Base-by-base conservation (phyloP, 2,888 invertebrate species). In the Phortica okadai region DNA sequence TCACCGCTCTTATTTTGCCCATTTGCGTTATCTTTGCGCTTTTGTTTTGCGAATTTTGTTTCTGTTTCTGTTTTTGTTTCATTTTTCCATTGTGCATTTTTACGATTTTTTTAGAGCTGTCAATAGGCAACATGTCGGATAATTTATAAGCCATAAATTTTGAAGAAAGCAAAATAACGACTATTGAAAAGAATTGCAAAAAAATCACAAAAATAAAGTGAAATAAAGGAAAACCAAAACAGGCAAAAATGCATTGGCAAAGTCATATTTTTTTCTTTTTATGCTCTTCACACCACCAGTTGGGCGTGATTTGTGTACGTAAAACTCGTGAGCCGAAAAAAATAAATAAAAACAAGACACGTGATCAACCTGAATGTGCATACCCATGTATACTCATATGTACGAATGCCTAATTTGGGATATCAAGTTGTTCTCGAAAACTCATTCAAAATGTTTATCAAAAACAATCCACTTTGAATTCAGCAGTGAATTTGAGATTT, bases 121-220 rank as follows among this genome's bases (percentile, higher is more conserved):
- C 88, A 89, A 88, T 88, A 87, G 88, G 81, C 85, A 84, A 88
- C 87, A 85, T 87, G 89, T 85, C 83, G 86, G 88, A 86, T 88
- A 87, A 89, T 88, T 88, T 88, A 88, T 88, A 84, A 81, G 81
- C 84, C 88, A 88, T 88, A 89, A 88, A 88, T 89, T 86, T 87
- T 78, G 83, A 77, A 82, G 86, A 86, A 82, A 87, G 82, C 82
- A 64, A 45, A 45, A 2, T 14, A 56, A 16, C 56, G 56, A 56
- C 14, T n/a, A 56, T 16, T 56, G 16, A 14, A 56, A 56, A 56
- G 14, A 56, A 56, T 56, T 8, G 14, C 16, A 56, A 56, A 5
- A 69, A 16, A 33, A 42, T 14, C 62, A 42, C 73, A 56, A 56
- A 56, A 10, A 6, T 11, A 56, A 6, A 54, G n/a, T 54, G 56